These are phyloP conservation scores for Pectinophora gossypiella DNA, from an alignment of 1,140 invertebrate species.

Conservation along the genomic window DNA sequence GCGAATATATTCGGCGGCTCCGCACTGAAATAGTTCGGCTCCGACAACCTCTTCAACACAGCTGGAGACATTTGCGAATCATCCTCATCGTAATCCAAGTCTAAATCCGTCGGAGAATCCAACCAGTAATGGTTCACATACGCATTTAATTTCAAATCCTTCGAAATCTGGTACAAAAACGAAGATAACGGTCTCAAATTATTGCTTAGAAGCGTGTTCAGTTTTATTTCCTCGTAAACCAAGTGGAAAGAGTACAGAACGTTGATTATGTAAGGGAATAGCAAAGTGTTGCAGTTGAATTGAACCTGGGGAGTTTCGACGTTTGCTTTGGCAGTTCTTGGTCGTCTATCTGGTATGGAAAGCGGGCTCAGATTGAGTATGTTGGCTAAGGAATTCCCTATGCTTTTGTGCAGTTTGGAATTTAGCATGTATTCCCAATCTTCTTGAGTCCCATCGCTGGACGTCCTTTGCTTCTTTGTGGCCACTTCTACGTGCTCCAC, in stretches of 20 bases:
- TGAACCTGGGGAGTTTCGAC: constrained; percentile 56
- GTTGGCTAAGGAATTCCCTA: constrained; percentile 40
- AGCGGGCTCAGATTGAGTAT: constrained; percentile 45
- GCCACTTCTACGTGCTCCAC: constrained; percentile 68
- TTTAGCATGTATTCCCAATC: constrained; percentile 88
- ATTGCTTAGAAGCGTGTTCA: constrained; percentile 83
- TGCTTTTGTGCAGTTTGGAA: constrained; percentile 75
- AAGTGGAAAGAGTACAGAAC: constrained; percentile 90
- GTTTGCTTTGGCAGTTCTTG: neutral
- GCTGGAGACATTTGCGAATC: constrained; percentile 71
- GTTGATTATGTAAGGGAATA: constrained; percentile 85
- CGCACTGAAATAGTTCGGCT: constrained; percentile 78
- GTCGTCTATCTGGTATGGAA: neutral
- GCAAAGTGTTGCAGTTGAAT: constrained; percentile 80
- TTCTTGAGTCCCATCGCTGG: constrained; percentile 78
- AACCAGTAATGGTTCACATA: constrained; percentile 91
- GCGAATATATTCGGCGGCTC: constrained; percentile 83
- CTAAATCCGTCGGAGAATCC: constrained; percentile 85
- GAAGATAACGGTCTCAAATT: constrained; percentile 82
- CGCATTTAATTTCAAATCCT: constrained; percentile 82
- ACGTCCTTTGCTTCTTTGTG: constrained; percentile 78
- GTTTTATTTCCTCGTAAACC: constrained; percentile 93
- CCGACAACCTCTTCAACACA: constrained; percentile 78
- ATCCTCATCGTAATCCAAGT: constrained; percentile 46
- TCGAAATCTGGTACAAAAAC: constrained; percentile 86